phyloP scores from a whole-genome alignment of 2,888 invertebrate species.

The Lithodes maja region DNA sequence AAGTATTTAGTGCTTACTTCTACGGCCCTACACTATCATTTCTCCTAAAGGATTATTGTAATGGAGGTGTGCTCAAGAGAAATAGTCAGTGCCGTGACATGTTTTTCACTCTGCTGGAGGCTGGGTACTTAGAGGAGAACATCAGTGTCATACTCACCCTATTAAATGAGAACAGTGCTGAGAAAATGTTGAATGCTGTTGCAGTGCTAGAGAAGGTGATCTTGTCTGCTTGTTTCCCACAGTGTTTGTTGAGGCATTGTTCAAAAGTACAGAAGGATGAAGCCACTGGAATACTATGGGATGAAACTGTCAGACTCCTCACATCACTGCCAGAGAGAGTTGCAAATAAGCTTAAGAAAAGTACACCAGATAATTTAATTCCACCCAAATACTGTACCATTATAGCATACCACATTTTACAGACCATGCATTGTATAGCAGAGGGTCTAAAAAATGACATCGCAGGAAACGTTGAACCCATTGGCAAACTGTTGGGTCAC shows the following conservation, averaged over 20 bases:
- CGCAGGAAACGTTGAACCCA: conserved; percentile 46
- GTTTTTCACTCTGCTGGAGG: conserved; percentile 41
- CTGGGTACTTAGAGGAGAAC: conserved; percentile 62
- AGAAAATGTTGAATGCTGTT: conserved; percentile 1
- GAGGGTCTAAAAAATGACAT: conserved; percentile 54
- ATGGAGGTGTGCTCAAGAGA: conserved; percentile 39
- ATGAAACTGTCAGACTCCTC: conserved; percentile 51
- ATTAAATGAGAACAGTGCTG: conserved; percentile 11
- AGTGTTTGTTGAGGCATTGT: conserved; percentile 48
- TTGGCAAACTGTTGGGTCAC: conserved; percentile 56
- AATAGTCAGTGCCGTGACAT: conserved; percentile 14
- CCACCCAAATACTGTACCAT: conserved; percentile 51
- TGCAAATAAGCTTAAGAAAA: conserved; percentile 55
- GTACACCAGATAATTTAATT: conserved; percentile 36
- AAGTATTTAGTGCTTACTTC: conserved; percentile 31
- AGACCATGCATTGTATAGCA: conserved; percentile 53
- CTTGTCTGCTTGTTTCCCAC: conserved; percentile 23
- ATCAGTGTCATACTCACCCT: conserved; percentile 40
- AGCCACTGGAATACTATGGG: conserved; percentile 27
- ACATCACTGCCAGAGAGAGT: conserved; percentile 65
- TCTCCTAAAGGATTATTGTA: conserved; percentile 37
- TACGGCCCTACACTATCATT: conserved; percentile 32
- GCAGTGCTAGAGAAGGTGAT: conserved; percentile 34
- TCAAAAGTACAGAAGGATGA: conserved; percentile 13
- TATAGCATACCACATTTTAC: conserved; percentile 49